Percentiles rank a stretch among this genome's conserved stretches.
phyloP scores from a whole-genome alignment of 2,888 invertebrate species.

The Myathropa florea region DNA sequence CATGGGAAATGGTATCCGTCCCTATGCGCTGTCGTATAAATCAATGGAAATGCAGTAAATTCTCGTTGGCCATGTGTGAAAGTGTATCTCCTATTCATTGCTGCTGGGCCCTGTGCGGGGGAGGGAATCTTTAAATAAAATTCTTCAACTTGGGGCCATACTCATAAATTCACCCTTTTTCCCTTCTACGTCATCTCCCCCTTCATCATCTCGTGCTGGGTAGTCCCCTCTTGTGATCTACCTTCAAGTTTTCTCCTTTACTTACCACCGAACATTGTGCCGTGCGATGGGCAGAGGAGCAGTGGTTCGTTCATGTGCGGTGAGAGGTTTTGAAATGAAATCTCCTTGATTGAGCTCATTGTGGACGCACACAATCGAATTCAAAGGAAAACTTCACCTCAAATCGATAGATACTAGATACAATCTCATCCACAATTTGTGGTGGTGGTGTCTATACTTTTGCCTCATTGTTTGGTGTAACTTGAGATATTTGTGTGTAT shows the following conservation, averaged over 20 bases:
- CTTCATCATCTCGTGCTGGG: slow-evolving; percentile 8
- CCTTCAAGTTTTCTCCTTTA: slow-evolving; percentile 19
- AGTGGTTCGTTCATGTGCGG: background rate
- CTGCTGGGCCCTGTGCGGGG: slow-evolving; percentile 4
- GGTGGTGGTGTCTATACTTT: slow-evolving; percentile 20
- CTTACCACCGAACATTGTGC: background rate
- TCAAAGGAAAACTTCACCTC: slow-evolving; percentile 64
- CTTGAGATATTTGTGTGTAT: slow-evolving; percentile 58
- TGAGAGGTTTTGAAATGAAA: slow-evolving; percentile 44
- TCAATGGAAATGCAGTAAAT: slow-evolving; percentile 71
- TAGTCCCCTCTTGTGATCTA: slow-evolving; percentile 21
- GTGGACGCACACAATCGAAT: slow-evolving; percentile 69
- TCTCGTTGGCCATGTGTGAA: slow-evolving; percentile 16
- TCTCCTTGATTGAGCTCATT: slow-evolving; percentile 68
- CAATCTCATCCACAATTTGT: slow-evolving; percentile 43
- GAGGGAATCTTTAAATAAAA: slow-evolving; percentile 49
- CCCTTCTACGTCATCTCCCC: slow-evolving; percentile 29
- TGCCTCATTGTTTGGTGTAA: slow-evolving; percentile 55
- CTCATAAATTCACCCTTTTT: slow-evolving; percentile 67
- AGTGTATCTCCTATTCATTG: background rate
- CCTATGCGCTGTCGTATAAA: slow-evolving; percentile 63
- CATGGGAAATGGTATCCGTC: slow-evolving; percentile 49
- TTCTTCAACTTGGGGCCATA: slow-evolving; percentile 41
- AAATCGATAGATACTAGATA: slow-evolving; percentile 59
- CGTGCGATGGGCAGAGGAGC: background rate